Evolutionary conservation across 2,888 invertebrate genomes (phyloP).

Genomic region (Apocheima hispidaria): DNA sequence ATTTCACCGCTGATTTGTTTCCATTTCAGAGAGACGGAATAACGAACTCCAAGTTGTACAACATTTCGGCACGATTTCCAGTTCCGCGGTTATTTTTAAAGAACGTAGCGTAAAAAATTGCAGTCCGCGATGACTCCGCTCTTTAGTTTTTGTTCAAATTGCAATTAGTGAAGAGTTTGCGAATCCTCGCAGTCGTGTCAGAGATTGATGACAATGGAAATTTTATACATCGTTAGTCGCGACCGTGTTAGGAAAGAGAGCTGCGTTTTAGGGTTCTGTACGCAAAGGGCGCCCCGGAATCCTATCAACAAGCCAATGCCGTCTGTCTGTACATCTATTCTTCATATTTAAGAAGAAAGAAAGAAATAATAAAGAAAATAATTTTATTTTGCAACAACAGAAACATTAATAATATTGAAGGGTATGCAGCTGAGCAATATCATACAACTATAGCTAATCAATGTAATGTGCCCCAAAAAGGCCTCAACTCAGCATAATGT

Average conservation of each 20-base stretch:
- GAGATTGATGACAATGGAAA: slow-evolving; percentile 86
- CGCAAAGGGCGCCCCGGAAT: too few relatives aligned
- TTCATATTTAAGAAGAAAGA: too few relatives aligned
- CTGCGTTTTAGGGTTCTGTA: too few relatives aligned
- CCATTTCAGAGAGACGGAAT: slow-evolving; percentile 24
- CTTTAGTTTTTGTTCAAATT: slow-evolving; percentile 85
- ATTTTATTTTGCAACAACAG: too few relatives aligned
- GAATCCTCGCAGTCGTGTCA: slow-evolving; percentile 83
- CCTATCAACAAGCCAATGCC: background rate
- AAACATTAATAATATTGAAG: too few relatives aligned
- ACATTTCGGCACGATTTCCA: slow-evolving; percentile 38
- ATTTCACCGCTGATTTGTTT: slow-evolving; percentile 30
- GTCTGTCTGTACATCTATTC: too few relatives aligned
- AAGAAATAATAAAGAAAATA: too few relatives aligned
- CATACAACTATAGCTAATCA: too few relatives aligned
- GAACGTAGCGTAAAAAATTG: slow-evolving; percentile 75
- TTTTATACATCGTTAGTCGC: slow-evolving; percentile 86
- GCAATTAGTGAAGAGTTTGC: slow-evolving; percentile 85
- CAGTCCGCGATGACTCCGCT: slow-evolving; percentile 80
- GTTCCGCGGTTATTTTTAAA: slow-evolving; percentile 65
- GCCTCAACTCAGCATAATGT: too few relatives aligned
- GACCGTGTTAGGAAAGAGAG: slow-evolving; percentile 80
- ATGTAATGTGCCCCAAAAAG: too few relatives aligned
- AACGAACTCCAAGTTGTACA: slow-evolving; percentile 38
- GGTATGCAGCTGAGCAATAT: too few relatives aligned